Percentiles rank a stretch among this genome's conserved stretches.
These are phyloP conservation scores for Tretioscincus oriximinensis DNA, from an alignment of 2,113 vertebrate genomes.

Conservation along the genomic window DNA sequence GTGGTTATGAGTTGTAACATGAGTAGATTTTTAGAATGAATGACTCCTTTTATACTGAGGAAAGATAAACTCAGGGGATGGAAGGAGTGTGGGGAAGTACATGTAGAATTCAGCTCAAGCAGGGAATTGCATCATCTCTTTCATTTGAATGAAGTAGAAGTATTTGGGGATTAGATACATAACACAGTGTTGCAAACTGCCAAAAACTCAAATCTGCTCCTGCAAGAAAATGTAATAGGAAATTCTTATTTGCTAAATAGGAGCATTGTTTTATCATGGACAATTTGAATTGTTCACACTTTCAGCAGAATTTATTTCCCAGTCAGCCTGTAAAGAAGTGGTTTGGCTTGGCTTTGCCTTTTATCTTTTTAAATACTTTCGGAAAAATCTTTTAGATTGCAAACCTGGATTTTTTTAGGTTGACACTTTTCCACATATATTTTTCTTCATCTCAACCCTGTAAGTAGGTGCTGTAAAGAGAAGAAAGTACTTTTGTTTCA, in stretches of 20 bases:
- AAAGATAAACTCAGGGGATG: neutral
- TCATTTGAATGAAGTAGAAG: neutral
- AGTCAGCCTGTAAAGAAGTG: neutral
- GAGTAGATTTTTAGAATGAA: neutral
- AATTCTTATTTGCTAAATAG: neutral
- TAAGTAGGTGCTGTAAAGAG: too few species aligned
- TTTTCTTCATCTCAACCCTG: too few species aligned
- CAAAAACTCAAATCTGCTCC: neutral
- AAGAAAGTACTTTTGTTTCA: too few species aligned
- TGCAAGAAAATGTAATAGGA: neutral
- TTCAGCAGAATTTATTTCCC: neutral
- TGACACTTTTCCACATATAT: too few species aligned
- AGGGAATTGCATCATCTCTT: neutral
- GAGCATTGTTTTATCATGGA: neutral
- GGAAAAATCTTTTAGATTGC: neutral
- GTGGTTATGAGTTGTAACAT: neutral
- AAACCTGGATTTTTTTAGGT: too few species aligned
- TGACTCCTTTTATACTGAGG: neutral
- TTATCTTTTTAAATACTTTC: neutral
- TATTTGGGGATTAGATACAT: neutral
- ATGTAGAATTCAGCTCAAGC: accelerated
- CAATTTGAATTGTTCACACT: neutral
- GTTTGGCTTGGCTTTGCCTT: neutral
- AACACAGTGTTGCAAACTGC: neutral
- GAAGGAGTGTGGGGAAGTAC: neutral